Evolutionary conservation across 2,113 vertebrate genomes (phyloP).

Genomic region (Nettapus auritus): DNA sequence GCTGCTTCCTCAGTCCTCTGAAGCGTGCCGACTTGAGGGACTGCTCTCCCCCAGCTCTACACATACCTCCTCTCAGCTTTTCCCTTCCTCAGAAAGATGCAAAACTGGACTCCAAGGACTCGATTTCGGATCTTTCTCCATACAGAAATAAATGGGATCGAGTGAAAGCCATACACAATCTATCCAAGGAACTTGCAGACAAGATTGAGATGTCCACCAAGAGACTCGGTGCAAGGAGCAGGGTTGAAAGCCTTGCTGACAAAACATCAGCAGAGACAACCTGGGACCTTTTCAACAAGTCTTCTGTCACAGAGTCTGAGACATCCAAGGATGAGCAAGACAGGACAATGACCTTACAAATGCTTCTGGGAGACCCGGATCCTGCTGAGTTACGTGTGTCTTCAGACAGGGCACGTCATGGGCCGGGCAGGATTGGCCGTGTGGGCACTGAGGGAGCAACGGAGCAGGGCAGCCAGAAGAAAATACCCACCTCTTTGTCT

Average conservation of each 20-base stretch:
- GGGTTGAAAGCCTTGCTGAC: neutral
- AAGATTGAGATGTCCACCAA: constrained; percentile 65
- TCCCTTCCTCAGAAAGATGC: neutral
- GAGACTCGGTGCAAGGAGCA: constrained; percentile 31
- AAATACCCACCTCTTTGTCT: neutral
- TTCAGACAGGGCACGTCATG: fast-evolving
- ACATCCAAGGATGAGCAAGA: neutral
- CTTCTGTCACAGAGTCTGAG: neutral
- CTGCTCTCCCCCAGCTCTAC: neutral
- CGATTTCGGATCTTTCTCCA: neutral
- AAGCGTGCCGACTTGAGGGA: neutral
- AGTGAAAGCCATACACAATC: constrained; percentile 68
- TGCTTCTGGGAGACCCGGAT: neutral
- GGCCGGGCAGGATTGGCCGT: neutral
- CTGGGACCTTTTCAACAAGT: neutral
- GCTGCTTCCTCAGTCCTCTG: neutral
- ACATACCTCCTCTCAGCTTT: neutral
- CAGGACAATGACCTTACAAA: neutral
- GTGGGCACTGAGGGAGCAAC: neutral
- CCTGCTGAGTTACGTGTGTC: fast-evolving
- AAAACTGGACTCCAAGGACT: neutral
- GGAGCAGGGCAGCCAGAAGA: neutral
- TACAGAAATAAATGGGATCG: constrained; percentile 40
- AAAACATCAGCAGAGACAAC: neutral
- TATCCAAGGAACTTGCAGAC: constrained; percentile 63